Conservation (phyloP, 2,888 invertebrate species). For the Callimorpha dominula region DNA sequence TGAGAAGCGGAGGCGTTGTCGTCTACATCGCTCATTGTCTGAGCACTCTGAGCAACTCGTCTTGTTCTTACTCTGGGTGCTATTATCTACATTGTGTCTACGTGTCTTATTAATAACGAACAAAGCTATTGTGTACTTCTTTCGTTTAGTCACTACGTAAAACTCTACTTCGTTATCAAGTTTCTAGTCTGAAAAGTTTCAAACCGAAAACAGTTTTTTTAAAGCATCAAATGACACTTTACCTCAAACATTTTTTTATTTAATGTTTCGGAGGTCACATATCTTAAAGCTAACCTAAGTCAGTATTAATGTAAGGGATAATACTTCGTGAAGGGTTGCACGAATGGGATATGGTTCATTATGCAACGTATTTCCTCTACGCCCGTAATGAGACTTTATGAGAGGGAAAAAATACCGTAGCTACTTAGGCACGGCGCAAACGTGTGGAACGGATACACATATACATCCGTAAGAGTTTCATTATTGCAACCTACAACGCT, state of each 20-base stretch:
- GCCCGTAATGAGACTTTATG: conserved; percentile 55
- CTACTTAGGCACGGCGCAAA: conserved; percentile 27
- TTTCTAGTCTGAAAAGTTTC: not conserved
- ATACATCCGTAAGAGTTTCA: conserved; percentile 27
- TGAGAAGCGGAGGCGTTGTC: conserved; percentile 53
- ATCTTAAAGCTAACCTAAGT: conserved; percentile 66
- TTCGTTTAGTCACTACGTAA: conserved; percentile 17
- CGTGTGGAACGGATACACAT: conserved; percentile 28
- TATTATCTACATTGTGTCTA: conserved; percentile 18
- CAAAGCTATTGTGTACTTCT: conserved; percentile 31
- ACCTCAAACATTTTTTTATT: not conserved
- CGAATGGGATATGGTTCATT: conserved; percentile 56
- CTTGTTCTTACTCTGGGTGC: conserved; percentile 40
- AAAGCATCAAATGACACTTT: not conserved
- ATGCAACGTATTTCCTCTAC: conserved; percentile 56
- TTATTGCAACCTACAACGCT: conserved; percentile 25
- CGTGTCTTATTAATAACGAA: conserved; percentile 32
- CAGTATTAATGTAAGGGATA: conserved; percentile 54
- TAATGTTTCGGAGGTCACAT: conserved; percentile 28
- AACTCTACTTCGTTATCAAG: conserved; percentile 5
- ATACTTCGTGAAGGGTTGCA: conserved; percentile 59
- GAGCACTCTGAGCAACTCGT: conserved; percentile 49
- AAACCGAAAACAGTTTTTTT: not conserved
- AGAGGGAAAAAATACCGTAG: conserved; percentile 45
- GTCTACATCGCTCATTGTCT: conserved; percentile 58